Evolutionary conservation across 2,888 invertebrate genomes (phyloP), one percentile per base, ranked within the genome.

Genomic region (Sialis fuliginosa): DNA sequence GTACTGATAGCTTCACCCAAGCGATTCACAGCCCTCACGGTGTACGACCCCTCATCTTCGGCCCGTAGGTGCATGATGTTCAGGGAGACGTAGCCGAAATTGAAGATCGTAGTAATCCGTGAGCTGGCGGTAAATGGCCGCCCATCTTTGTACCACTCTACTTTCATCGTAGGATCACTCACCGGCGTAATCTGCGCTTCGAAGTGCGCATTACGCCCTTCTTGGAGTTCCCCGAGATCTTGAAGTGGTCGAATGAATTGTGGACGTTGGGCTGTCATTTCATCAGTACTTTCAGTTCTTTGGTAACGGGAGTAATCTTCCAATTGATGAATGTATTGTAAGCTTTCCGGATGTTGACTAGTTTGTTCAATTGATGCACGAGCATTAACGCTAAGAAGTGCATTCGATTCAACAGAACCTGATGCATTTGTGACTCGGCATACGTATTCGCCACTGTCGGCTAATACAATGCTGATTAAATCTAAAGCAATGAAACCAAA

Each of bases 41-140:
- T 89, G 60, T 92, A 92, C 67, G 85, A 83, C 69, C 95, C 95
- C 62, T 88, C 83, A 80, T 98, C 97, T 81, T 97, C 96, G 75
- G 85, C 81, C 74, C 93, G 86, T 77, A 95, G 85, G 81, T 95
- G 93, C 82, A 92, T 77, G 69, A 97, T 93, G 72, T 95, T 95
- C 62, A 96, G 83, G 71, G 92, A 91, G 73, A 95, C 93, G 77
- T 93, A 93, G 66, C 95, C 95, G 79, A 96, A 95, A 80, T 95
- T 96, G 79, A 91, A 91, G 75, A 91, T 89, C 65, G 92, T 90
- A 65, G 89, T 89, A 71, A 92, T 93, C 71, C 95, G 81, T 65
- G 93, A 92, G 71, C 96, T 95, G 63, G 92, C 91, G 69, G 91
- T 92, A 60, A 98, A 86, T 32, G 93, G 81, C 65, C 82, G 78